Conservation (phyloP, 2,113 vertebrate genomes). For the Atherinomorus stipes region DNA sequence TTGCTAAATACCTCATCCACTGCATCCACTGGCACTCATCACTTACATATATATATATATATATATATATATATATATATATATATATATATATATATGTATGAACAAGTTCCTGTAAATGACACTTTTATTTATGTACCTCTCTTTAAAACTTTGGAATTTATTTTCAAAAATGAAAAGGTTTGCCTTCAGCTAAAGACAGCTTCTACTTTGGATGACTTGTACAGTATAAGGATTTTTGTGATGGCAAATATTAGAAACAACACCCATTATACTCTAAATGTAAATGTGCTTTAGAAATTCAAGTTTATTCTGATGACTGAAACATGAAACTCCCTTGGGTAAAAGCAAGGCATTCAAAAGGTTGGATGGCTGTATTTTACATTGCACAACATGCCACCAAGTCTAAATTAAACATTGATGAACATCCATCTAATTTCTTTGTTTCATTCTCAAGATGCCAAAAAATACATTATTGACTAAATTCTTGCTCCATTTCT, state of each 20-base stretch:
- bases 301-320: slow-evolving; percentile 26
- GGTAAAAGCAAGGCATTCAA: slow-evolving; percentile 9
- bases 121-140: no score
- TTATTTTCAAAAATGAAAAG: not conserved
- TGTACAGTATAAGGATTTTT: no score
- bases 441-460: slow-evolving; percentile 24
- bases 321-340: slow-evolving; percentile 18
- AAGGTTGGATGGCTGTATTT: slow-evolving; percentile 24
- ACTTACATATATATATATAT: no score
- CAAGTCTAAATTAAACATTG: slow-evolving; percentile 6
- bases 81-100: no score
- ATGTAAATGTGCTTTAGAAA: slow-evolving; percentile 10
- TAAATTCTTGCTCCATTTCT: slow-evolving; percentile 12
- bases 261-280: no score
- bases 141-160: no score
- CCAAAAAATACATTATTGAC: slow-evolving; percentile 6
- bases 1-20: no score
- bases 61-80: no score
- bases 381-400: slow-evolving; percentile 8
- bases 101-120: no score
- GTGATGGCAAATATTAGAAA: slow-evolving; percentile 7
- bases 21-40: no score
- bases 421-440: slow-evolving; percentile 22
- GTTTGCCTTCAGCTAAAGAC: not conserved
- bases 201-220: no score